Evolutionary conservation across 1,140 invertebrate genomes (phyloP), one percentile per base, ranked within the genome.

Genomic region (Mizuhopecten yessoensis): DNA sequence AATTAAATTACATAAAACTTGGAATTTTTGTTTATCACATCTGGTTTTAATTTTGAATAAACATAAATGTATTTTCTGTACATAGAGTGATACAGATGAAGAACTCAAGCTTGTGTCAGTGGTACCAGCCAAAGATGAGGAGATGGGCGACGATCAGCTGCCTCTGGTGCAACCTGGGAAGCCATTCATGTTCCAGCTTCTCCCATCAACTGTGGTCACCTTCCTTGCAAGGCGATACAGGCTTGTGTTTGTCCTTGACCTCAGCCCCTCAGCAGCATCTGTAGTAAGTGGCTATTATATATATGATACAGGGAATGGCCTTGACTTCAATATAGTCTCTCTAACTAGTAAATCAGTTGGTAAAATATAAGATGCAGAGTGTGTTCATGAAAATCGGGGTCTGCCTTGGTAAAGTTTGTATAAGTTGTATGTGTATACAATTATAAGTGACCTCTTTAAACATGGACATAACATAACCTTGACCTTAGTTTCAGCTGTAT

Each of bases 211-310:
- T 33, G 95, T 94, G 34, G 95, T 97, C 15, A 97, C 96, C 42
- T 97, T 97, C 94, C 95, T 97, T 11, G 96, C 97, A 0, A 96
- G 95, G 45, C 97, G 97, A 90, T 98, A 98, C 95, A 96, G 97
- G 90, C 97, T 98, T 92, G 98, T 98, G 34, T 98, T 98, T 96
- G 98, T 98, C 94, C 96, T 98, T 88, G 98, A 98, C 96, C 97
- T 98, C 92, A 98, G 98, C 96, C 98, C 98, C 33, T 98, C 98
- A 3, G 97, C 98, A 91, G 97, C 98, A 36, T 97, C 98, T 94
- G 97, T 98, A 87, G 98, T 97, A 96, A 94, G 96, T 93, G 23
- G 29, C 29, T n/a, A 29, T 29, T n/a, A 1, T n/a, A n/a, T n/a
- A n/a, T n/a, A n/a, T n/a, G n/a, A n/a, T 45, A 45, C 17, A 45